phyloP scores from a whole-genome alignment of 2,797 vertebrate genomes.

The Mormyrops boulengeri region DNA sequence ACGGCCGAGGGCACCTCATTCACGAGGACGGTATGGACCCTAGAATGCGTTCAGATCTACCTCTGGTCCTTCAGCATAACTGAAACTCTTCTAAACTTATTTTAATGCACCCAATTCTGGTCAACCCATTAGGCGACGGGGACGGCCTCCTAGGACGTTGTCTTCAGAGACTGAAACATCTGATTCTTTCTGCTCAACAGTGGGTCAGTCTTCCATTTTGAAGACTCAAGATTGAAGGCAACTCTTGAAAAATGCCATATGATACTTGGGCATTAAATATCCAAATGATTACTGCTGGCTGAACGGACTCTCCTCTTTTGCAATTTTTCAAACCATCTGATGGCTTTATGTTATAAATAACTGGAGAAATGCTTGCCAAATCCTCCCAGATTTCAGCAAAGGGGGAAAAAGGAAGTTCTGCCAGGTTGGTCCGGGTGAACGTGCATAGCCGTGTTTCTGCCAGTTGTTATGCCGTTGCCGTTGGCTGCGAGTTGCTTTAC shows the following conservation, averaged over 20 bases:
- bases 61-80: neutral
- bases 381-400: constrained; percentile 8
- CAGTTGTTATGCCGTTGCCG: constrained; percentile 34
- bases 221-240: neutral
- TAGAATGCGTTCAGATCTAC: neutral
- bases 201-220: neutral
- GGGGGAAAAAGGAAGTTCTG: constrained; percentile 21
- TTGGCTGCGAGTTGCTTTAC: constrained; percentile 32
- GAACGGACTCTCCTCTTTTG: neutral
- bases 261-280: neutral
- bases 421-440: constrained; percentile 40
- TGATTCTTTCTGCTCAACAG: neutral
- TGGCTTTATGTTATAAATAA: neutral
- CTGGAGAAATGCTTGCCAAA: neutral
- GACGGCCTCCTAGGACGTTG: neutral
- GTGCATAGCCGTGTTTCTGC: neutral
- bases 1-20: neutral
- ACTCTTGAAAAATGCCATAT: neutral
- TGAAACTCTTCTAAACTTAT: neutral
- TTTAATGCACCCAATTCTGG: neutral
- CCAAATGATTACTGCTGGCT: neutral
- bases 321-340: neutral
- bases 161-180: neutral
- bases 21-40: neutral
- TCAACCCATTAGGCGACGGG: neutral